Evolutionary conservation across 2,888 invertebrate species (phyloP).

Genomic region (Microdon myrmicae): DNA sequence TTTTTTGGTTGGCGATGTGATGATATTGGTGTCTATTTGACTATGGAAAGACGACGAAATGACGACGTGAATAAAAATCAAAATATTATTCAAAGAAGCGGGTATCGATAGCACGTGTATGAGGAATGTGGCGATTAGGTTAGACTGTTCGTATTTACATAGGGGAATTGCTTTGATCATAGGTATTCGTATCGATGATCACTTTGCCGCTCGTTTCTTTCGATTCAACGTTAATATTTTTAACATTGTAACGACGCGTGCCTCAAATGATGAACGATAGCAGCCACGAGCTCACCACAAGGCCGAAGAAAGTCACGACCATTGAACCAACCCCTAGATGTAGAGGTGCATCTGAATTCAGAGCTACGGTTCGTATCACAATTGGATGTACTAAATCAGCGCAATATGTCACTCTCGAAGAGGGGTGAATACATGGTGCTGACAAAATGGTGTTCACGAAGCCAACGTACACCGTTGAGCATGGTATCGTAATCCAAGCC

Average conservation of each 20-base stretch:
- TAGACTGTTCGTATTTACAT: no score
- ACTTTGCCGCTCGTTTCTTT: slow-evolving; percentile 65
- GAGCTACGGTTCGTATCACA: slow-evolving; percentile 80
- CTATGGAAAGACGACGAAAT: no score
- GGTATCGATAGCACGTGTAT: no score
- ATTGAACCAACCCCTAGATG: slow-evolving; percentile 83
- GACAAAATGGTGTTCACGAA: slow-evolving; percentile 78
- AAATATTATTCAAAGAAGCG: no score
- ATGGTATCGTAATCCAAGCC: slow-evolving; percentile 86
- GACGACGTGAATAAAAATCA: no score
- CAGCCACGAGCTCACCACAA: slow-evolving; percentile 81
- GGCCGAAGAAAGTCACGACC: slow-evolving; percentile 83
- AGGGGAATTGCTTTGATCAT: no score
- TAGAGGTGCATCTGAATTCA: slow-evolving; percentile 84
- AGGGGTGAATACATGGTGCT: slow-evolving; percentile 81
- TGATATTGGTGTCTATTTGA: no score
- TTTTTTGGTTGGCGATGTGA: no score
- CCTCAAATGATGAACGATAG: slow-evolving; percentile 85
- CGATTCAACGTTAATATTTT: slow-evolving; percentile 74
- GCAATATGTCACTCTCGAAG: slow-evolving; percentile 88
- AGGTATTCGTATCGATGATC: slow-evolving; percentile 6
- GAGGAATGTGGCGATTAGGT: no score
- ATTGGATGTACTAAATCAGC: slow-evolving; percentile 87
- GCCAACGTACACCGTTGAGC: slow-evolving; percentile 86
- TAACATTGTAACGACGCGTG: slow-evolving; percentile 85